A percentile compares a stretch with the other conserved stretches of the same genome.
Evolutionary conservation across 2,888 invertebrate species (phyloP).

Genomic region (Lottia gigantea): DNA sequence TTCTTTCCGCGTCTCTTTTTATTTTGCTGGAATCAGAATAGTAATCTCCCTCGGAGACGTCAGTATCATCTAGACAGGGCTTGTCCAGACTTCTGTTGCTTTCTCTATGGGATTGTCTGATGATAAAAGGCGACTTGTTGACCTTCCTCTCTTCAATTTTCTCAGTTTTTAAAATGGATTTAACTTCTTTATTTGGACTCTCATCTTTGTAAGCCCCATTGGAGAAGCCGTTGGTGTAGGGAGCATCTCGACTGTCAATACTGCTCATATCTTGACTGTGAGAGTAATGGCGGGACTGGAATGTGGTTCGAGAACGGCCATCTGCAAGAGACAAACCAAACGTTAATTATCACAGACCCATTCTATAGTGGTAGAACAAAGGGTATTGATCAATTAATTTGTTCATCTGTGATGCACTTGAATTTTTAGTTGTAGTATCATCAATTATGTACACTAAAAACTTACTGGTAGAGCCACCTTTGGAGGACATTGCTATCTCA

Average conservation of each 20-base stretch:
- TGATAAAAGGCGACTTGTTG: not conserved
- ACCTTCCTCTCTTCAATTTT: not conserved
- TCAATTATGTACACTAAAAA: no score
- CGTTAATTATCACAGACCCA: not conserved
- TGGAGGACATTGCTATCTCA: not conserved
- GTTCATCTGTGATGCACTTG: no score
- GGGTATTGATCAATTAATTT: no score
- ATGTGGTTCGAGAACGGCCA: not conserved
- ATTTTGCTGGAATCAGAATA: not conserved
- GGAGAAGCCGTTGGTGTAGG: not conserved
- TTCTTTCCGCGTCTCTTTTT: not conserved
- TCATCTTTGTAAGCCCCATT: not conserved
- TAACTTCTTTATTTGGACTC: not conserved
- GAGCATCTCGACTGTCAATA: not conserved
- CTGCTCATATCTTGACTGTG: conserved; percentile 2
- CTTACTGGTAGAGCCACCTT: conserved; percentile 15
- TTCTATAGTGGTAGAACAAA: no score
- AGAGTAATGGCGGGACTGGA: not conserved
- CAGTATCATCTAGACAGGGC: not conserved
- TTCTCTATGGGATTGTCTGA: not conserved
- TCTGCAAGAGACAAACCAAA: not conserved
- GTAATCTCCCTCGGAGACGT: not conserved
- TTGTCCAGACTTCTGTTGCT: conserved; percentile 3
- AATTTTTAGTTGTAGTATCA: no score
- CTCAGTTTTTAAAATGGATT: not conserved